A percentile compares a stretch with the other conserved stretches of the same genome.
phyloP scores from a whole-genome alignment of 1,140 invertebrate species.

The Scaptodrosophila lebanonensis region DNA sequence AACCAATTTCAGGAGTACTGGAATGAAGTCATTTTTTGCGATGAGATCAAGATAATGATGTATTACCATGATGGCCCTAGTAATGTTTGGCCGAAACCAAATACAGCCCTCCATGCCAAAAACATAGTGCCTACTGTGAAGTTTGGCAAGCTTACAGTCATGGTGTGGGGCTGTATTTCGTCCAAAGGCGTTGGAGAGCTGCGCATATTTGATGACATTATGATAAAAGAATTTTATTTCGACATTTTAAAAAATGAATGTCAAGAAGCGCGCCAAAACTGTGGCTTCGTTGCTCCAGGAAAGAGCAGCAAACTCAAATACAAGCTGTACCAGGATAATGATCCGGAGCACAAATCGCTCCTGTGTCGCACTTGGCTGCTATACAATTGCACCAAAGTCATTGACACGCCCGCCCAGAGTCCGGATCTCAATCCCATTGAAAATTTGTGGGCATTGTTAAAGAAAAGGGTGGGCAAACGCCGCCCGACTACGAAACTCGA shows the following conservation, averaged over 20 bases:
- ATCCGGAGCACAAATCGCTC: no score
- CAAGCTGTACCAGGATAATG: no score
- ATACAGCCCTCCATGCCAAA: constrained; percentile 3
- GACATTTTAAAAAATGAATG: constrained; percentile 7
- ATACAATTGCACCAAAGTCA: no score
- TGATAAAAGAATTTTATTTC: constrained; percentile 9
- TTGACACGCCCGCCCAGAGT: constrained; percentile 13
- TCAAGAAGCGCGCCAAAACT: constrained; percentile 1
- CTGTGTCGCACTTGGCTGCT: no score
- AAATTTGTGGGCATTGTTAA: constrained; percentile 5
- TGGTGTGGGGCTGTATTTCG: no score
- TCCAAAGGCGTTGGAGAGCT: no score
- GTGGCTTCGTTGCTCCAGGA: background rate
- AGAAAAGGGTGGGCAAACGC: background rate
- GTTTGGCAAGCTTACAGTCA: constrained; percentile 6
- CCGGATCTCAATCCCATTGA: constrained; percentile 9
- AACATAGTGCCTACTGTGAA: constrained; percentile 9
- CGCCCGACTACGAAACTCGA: no score
- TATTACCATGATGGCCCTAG: constrained; percentile 4
- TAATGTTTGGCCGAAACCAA: constrained; percentile 2
- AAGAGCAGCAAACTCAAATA: background rate
- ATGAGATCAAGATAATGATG: constrained; percentile 8
- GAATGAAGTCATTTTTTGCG: constrained; percentile 5
- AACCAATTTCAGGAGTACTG: background rate
- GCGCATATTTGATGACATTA: no score